Evolutionary conservation across 1,140 invertebrate species (phyloP), one percentile per base, ranked within the genome.

Genomic region (Melitaea cinxia): DNA sequence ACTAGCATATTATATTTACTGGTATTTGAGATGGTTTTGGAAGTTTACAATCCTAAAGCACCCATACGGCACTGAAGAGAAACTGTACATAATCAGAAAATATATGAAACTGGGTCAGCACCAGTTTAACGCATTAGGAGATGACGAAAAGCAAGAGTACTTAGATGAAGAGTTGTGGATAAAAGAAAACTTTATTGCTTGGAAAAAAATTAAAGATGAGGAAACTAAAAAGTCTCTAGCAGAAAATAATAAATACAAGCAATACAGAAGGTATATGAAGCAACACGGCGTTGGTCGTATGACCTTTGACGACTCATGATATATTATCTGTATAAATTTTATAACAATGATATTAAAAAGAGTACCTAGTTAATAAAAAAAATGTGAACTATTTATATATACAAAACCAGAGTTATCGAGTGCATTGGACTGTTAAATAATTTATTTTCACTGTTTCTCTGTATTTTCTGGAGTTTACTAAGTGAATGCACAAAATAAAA

Each of bases 191-290:
- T 98, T 96, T 90, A 70, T 90, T 49, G 92, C 81, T 58, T 98
- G 96, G 96, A 96, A 97, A 83, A 88, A 93, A 67, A 92, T 94
- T 65, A 94, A 96, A 86, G 96, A 98, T 73, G 96, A 96, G 71
- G 95, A 96, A 81, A 93, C 94, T 70, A 97, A 96, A 78, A 94
- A 94, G 68, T 94, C 96, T 82, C 80, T 96, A 73, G 95, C 95
- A 7, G 94, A 96, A 83, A 96, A 93, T 91, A 94, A 94, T 42
- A 93, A 94, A 77, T 95, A 96, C 78, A 96, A 96, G 88, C 93
- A 95, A 59, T 96, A 96, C 73, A 89, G 96, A 64, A 89, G 96
- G 59, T 96, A 95, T 81, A 94, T 97, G 84, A 96, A 96, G 82
- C 95, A 95, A 72, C 95, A 96, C 85, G 95, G 95, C 1, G 92